These are phyloP conservation scores for Amiota mariae DNA, from an alignment of 2,888 invertebrate genomes.

Conservation along the genomic window DNA sequence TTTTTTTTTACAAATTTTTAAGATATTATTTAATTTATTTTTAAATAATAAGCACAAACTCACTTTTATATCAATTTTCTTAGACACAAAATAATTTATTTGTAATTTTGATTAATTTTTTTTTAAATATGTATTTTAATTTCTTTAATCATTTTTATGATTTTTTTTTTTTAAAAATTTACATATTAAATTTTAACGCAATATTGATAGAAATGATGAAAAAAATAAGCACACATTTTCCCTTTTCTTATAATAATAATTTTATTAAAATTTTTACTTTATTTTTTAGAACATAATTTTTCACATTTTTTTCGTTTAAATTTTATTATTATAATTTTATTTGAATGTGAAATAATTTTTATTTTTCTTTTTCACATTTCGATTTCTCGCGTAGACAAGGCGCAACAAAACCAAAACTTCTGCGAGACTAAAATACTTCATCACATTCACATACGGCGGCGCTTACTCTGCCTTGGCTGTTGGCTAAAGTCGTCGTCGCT, in stretches of 20 bases:
- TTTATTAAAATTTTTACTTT: neutral
- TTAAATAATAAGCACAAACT: neutral
- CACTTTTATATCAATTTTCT: neutral
- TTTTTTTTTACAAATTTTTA: neutral
- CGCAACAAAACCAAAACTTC: conserved; percentile 22
- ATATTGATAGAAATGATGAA: neutral
- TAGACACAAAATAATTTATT: neutral
- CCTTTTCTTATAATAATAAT: neutral
- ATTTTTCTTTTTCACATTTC: conserved; percentile 49
- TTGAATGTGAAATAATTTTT: conserved; percentile 7
- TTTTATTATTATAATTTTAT: conserved; percentile 4
- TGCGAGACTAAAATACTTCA: conserved; percentile 20
- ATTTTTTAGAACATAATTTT: conserved; percentile 3
- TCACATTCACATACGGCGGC: conserved; percentile 16
- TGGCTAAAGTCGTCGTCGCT: neutral
- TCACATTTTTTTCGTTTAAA: neutral
- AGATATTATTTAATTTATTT: neutral
- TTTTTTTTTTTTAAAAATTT: conserved; percentile 6
- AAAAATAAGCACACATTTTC: neutral
- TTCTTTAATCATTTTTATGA: neutral
- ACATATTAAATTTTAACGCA: neutral
- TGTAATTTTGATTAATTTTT: neutral
- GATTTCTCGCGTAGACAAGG: conserved; percentile 7
- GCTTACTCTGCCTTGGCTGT: neutral
- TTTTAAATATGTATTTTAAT: neutral